phyloP scores from a whole-genome alignment of 2,797 vertebrate genomes.

The Xerus rutilus region DNA sequence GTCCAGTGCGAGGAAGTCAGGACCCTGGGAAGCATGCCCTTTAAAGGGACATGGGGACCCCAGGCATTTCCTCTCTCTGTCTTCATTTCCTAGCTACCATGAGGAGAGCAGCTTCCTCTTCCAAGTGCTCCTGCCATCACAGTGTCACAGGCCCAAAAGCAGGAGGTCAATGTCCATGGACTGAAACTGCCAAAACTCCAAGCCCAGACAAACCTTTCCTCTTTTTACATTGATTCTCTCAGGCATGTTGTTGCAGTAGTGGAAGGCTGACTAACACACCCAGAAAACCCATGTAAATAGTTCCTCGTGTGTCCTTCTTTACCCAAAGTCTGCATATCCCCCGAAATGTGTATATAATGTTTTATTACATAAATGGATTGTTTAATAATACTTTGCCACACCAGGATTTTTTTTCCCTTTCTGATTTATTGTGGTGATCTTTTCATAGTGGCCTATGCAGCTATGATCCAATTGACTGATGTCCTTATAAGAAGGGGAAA shows the following conservation, averaged over 20 bases:
- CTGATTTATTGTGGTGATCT: background rate
- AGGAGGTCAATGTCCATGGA: background rate
- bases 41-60: background rate
- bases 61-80: background rate
- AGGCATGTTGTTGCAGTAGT: background rate
- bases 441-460: background rate
- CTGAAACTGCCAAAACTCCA: background rate
- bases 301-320: background rate
- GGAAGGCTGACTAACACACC: background rate
- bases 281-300: background rate
- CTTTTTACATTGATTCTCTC: background rate
- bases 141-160: background rate
- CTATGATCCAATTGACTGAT: no score
- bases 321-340: background rate
- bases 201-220: background rate
- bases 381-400: background rate
- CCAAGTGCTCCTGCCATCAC: background rate
- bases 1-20: no score
- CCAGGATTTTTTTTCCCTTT: background rate
- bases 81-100: no score
- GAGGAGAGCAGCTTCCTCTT: background rate
- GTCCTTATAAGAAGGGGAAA: no score
- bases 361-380: background rate
- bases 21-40: background rate
- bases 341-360: background rate